Percentiles rank a stretch among this genome's conserved stretches.
Conservation (phyloP, 2,888 invertebrate species). For the Drosophila bunnanda region DNA sequence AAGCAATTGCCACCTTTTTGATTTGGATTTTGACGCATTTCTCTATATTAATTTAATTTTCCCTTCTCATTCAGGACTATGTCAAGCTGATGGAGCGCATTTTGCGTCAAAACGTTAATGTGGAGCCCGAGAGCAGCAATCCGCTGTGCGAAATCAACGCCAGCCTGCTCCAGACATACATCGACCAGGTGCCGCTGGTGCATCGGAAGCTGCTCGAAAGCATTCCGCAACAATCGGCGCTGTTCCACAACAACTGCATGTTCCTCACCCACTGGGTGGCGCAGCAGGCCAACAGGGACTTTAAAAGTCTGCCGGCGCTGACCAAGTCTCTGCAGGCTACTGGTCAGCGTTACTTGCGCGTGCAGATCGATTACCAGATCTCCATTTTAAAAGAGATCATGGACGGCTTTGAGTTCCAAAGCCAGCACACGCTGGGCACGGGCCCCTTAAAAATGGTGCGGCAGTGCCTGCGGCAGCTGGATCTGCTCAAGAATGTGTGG, state of each 20-base stretch:
- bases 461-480: constrained; percentile 93
- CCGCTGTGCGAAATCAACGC: constrained; percentile 62
- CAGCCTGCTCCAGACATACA: constrained; percentile 90
- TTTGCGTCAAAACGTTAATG: constrained; percentile 69
- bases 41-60: neutral
- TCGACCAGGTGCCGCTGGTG: constrained; percentile 90
- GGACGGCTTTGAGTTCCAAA: constrained; percentile 87
- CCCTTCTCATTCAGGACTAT: constrained; percentile 67
- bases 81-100: constrained; percentile 83
- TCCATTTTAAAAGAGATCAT: constrained; percentile 91
- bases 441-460: constrained; percentile 89
- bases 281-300: constrained; percentile 86
- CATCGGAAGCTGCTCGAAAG: constrained; percentile 92
- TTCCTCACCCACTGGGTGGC: constrained; percentile 92
- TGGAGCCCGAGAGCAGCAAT: constrained; percentile 42
- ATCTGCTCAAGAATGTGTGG: constrained; percentile 95
- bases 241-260: constrained; percentile 97
- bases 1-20: constrained; percentile 6
- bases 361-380: constrained; percentile 91
- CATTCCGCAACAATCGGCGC: constrained; percentile 93
- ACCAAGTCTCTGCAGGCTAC: constrained; percentile 88
- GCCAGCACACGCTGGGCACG: constrained; percentile 80
- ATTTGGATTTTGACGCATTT: neutral
- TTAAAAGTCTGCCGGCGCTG: constrained; percentile 88
- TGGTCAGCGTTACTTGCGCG: constrained; percentile 89